A percentile compares a stretch with the other conserved stretches of the same genome.
phyloP scores from a whole-genome alignment of 2,113 vertebrate genomes.

The Syngnathoides biaculeatus region DNA sequence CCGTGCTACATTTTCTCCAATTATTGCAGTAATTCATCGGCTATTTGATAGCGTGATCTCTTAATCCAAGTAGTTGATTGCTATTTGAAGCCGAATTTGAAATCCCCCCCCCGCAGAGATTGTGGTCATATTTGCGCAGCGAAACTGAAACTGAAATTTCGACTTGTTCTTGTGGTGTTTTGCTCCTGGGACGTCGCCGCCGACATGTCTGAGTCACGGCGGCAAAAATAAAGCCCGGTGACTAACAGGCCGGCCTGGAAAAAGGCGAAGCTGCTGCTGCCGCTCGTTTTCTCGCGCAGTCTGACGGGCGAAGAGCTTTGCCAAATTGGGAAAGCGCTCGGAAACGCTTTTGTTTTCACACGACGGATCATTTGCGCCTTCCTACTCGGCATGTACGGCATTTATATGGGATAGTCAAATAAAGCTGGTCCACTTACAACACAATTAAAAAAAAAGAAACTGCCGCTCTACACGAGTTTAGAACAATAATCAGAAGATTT shows the following conservation, averaged over 20 bases:
- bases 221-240: slow-evolving; percentile 32
- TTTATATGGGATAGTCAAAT: background rate
- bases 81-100: too few species aligned
- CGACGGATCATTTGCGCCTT: background rate
- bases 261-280: slow-evolving; percentile 12
- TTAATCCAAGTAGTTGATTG: too few species aligned
- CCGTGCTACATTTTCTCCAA: background rate
- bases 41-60: too few species aligned
- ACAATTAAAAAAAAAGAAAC: background rate
- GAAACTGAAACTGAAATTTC: too few species aligned
- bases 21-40: too few species aligned
- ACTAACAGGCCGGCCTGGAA: slow-evolving; percentile 34
- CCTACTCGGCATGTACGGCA: background rate
- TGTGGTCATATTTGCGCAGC: background rate
- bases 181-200: too few species aligned
- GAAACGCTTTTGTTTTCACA: background rate
- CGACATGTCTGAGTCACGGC: slow-evolving; percentile 28
- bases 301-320: too few species aligned
- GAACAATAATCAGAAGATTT: background rate
- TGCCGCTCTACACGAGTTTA: background rate
- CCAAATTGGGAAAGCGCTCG: slow-evolving; percentile 5
- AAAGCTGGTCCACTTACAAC: background rate
- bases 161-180: too few species aligned
- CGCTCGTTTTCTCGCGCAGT: slow-evolving; percentile 14
- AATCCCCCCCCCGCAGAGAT: too few species aligned